Evolutionary conservation across 2,113 vertebrate genomes (phyloP).

Genomic region (Gasterosteus nipponicus): DNA sequence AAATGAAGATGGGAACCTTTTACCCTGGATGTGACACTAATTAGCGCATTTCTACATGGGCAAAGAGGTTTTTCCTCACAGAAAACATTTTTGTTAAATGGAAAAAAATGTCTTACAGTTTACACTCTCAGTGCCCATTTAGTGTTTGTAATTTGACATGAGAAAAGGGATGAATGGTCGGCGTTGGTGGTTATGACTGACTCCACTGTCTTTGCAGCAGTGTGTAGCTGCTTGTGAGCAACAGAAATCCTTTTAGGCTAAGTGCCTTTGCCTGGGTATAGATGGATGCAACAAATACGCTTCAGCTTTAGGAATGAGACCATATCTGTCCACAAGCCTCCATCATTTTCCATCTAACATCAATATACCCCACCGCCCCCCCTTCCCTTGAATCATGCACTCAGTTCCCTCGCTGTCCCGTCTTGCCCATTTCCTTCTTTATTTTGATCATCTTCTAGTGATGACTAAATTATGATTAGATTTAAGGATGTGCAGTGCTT

Average conservation of each 20-base stretch:
- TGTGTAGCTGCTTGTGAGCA: slow-evolving; percentile 14
- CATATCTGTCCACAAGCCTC: slow-evolving; percentile 44
- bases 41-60: not conserved
- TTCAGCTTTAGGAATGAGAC: slow-evolving; percentile 59
- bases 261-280: slow-evolving; percentile 40
- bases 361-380: slow-evolving; percentile 38
- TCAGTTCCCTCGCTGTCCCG: slow-evolving; percentile 48
- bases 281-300: slow-evolving; percentile 62
- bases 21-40: not conserved
- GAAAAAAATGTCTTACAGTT: not conserved
- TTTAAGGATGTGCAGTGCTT: slow-evolving; percentile 88
- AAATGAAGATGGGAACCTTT: not conserved
- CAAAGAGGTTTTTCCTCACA: not conserved
- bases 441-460: slow-evolving; percentile 85
- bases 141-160: slow-evolving; percentile 4
- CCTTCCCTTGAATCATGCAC: slow-evolving; percentile 50
- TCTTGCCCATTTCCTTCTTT: slow-evolving; percentile 78
- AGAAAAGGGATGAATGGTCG: slow-evolving; percentile 8
- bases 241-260: slow-evolving; percentile 55
- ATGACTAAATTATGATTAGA: slow-evolving; percentile 94
- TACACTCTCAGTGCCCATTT: not conserved
- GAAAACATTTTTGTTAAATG: not conserved
- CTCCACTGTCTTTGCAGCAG: slow-evolving; percentile 8
- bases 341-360: slow-evolving; percentile 58
- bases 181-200: not conserved